Base-by-base conservation (phyloP, 2,797 vertebrate species). In the Knipowitschia caucasica region DNA sequence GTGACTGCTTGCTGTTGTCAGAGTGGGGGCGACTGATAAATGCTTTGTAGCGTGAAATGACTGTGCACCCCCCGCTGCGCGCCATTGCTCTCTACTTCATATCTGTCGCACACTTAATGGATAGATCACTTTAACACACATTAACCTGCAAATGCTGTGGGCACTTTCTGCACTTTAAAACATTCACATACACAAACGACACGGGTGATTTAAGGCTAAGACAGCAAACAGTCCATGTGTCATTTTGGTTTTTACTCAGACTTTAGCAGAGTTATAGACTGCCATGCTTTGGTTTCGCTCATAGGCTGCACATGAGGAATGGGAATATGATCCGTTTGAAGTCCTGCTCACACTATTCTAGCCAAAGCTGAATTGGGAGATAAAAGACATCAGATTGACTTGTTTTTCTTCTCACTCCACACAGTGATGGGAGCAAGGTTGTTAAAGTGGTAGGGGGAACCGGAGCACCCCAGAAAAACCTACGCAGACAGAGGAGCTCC, bases 31-130 rank as follows among this genome's bases (percentile, higher is more conserved):
- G 31, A 20, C 15, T 76, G 81, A 83, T 36, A 71, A 56, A 68
- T 50, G 66, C 73, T 76, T 58, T n/a, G 58, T 80, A 76, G 79
- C 73, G 55, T 87, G 85, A 87, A 86, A 86, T 86, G 78, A 79
- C 83, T 77, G 31, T 20, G 62, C 21, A 3, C 62, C 58, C 56
- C 49, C 47, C 8, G 52, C 62, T 39, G 61, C 35, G 56, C 72
- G 50, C 73, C 35, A 53, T 50, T 71, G 55, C 57, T 80, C 65
- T 75, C 59, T 62, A 59, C 67, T 36, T 64, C 61, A 81, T 73
- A 78, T 80, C 79, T 60, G 76, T 78, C 74, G 64, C 66, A 6
- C 14, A 58, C 62, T 77, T 85, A 77, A 87, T 80, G 69, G 67
- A 77, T 57, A 67, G 67, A 81, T 82, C 68, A 70, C 73, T 73